Base-by-base conservation (phyloP, 2,888 invertebrate genomes). In the Acholoe squamosa region DNA sequence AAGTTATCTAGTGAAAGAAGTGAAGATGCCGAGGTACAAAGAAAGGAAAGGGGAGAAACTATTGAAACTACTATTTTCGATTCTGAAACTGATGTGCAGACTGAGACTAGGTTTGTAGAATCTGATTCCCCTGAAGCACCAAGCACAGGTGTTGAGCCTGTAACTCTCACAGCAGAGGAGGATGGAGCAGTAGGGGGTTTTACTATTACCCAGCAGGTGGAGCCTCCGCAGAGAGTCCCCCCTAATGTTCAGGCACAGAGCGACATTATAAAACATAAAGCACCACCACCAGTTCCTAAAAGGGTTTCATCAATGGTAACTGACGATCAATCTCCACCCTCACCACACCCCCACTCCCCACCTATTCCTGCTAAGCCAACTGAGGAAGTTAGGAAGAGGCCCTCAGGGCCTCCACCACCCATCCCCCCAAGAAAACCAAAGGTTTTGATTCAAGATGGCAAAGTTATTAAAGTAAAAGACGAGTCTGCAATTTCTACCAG, bases 401-500 rank as follows among this genome's bases (percentile, higher is more conserved):
- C 86, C 1, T 12, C 25, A 51, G 86, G 86, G 0, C 86, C 52
- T n/a, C 54, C 86, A 5, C 86, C 86, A 19, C 86, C 86, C 0
- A 54, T 86, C 3, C 86, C 86, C 16, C 86, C 86, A 52, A n/a
- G 86, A 28, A 86, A 86, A 56, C 86, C 86, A 16, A 86, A 86
- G 54, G 86, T 86, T 14, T 10, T 31, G 16, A 54, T 86, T 22
- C 86, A 86, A 86, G 86, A 56, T 25, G 86, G 86, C 54, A 86
- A 56, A 28, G 86, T 86, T 25, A 56, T 86, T 16, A 86, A 86
- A 52, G 86, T 86, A n/a, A 56, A 51, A 54, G 86, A 54, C 3
- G 80, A 33, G 0, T 25, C 19, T 3, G 61, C 19, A n/a, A 25
- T 22, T 71, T 43, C 80, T 7, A 3, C 3, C 3, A 71, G 1